Evolutionary conservation across 2,888 invertebrate genomes (phyloP).

Genomic region (Onchidella celtica): DNA sequence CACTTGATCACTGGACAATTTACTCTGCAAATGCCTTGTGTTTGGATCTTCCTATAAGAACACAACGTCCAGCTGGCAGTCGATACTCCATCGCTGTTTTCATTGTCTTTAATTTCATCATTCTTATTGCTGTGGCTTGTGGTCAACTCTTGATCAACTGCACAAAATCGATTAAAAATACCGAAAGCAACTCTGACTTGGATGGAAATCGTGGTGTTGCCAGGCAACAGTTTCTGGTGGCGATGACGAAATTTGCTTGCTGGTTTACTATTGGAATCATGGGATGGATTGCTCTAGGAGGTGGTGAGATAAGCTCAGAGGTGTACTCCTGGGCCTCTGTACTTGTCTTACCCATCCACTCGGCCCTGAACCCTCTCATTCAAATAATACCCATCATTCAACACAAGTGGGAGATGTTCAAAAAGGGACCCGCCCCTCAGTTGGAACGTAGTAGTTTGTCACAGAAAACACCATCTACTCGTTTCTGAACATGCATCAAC

Average conservation of each 20-base stretch:
- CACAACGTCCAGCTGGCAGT: constrained; percentile 74
- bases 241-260: constrained; percentile 69
- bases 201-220: constrained; percentile 63
- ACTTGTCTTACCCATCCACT: not conserved
- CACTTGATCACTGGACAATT: not conserved
- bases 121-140: constrained; percentile 71
- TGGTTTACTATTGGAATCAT: constrained; percentile 67
- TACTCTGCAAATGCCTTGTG: constrained; percentile 62
- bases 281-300: constrained; percentile 16
- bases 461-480: too few relatives aligned
- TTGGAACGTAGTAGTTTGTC: too few relatives aligned
- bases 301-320: not conserved
- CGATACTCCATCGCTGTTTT: constrained; percentile 76
- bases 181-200: constrained; percentile 28
- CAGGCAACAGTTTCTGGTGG: constrained; percentile 70
- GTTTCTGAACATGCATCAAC: too few relatives aligned
- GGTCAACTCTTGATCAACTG: constrained; percentile 76
- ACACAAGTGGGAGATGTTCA: not conserved
- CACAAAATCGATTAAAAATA: constrained; percentile 75
- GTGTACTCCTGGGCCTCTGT: not conserved
- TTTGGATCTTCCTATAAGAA: constrained; percentile 76
- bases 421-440: too few relatives aligned
- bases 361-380: not conserved
- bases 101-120: constrained; percentile 71
- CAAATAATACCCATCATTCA: not conserved